These are phyloP conservation scores for Sinocyclocheilus grahami DNA, from an alignment of 2,113 vertebrate genomes.

Conservation along the genomic window DNA sequence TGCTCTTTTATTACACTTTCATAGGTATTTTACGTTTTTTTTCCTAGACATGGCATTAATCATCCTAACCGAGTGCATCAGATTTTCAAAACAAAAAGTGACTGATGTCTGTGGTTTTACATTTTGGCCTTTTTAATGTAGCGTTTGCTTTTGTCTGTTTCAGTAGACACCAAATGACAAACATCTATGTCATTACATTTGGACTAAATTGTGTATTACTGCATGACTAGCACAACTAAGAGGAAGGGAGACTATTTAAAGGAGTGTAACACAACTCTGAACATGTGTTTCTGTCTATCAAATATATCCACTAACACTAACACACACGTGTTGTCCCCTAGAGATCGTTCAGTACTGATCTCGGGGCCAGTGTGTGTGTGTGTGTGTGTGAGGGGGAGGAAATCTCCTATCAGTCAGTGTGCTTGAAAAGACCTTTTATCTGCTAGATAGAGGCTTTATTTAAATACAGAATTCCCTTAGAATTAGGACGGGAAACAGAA, in stretches of 20 bases:
- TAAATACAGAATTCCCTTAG: neutral
- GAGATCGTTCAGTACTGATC: slow-evolving; percentile 62
- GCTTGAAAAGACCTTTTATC: neutral
- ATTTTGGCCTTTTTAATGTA: neutral
- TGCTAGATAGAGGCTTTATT: neutral
- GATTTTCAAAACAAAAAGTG: no score
- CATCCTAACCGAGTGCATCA: no score
- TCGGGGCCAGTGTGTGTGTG: slow-evolving; percentile 41
- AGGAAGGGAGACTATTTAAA: slow-evolving; percentile 74
- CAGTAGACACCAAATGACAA: neutral
- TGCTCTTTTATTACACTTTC: neutral
- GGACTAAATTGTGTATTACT: neutral
- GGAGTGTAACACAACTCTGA: slow-evolving; percentile 76
- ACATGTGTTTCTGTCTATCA: slow-evolving; percentile 83
- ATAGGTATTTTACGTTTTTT: neutral
- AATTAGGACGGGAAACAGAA: neutral
- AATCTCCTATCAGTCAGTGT: slow-evolving; percentile 10
- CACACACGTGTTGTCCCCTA: slow-evolving; percentile 67
- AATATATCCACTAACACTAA: slow-evolving; percentile 30
- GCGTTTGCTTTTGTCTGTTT: neutral
- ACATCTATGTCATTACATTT: neutral
- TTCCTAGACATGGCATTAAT: no score
- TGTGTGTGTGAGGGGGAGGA: neutral
- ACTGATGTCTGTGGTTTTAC: neutral
- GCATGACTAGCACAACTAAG: slow-evolving; percentile 51